Evolutionary conservation across 2,797 vertebrate genomes (phyloP).

Genomic region (Megaceryle alcyon): DNA sequence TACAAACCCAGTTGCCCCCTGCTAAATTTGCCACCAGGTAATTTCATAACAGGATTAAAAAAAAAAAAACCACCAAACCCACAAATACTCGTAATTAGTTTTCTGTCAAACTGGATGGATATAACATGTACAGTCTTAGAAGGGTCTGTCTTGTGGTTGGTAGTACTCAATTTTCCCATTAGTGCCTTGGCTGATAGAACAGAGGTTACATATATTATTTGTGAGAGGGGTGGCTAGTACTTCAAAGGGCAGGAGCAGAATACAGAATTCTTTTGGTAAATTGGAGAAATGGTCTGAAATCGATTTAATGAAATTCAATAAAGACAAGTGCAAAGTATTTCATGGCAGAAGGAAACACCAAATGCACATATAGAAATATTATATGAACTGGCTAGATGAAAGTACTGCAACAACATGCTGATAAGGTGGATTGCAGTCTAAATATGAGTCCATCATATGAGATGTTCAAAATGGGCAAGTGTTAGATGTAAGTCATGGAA

Average conservation of each 20-base stretch:
- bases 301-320: constrained; percentile 27
- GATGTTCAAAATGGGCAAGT: background rate
- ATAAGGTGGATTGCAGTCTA: background rate
- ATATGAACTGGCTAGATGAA: background rate
- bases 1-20: background rate
- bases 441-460: background rate
- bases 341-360: background rate
- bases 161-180: constrained; percentile 6
- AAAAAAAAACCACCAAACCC: too few species aligned
- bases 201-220: background rate
- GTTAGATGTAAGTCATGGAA: background rate
- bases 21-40: background rate
- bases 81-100: background rate
- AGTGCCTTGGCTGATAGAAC: constrained; percentile 2
- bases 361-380: background rate
- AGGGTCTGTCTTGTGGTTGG: background rate
- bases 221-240: background rate
- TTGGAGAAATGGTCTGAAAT: constrained; percentile 28
- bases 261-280: background rate
- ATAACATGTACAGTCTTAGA: background rate
- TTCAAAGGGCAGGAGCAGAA: background rate
- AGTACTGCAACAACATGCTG: background rate
- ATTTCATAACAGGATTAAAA: background rate
- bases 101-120: background rate
- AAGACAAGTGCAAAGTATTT: constrained; percentile 9